Evolutionary conservation across 2,113 vertebrate genomes (phyloP), one percentile per base, ranked within the genome.

Genomic region (Leptodactylus fuscus): DNA sequence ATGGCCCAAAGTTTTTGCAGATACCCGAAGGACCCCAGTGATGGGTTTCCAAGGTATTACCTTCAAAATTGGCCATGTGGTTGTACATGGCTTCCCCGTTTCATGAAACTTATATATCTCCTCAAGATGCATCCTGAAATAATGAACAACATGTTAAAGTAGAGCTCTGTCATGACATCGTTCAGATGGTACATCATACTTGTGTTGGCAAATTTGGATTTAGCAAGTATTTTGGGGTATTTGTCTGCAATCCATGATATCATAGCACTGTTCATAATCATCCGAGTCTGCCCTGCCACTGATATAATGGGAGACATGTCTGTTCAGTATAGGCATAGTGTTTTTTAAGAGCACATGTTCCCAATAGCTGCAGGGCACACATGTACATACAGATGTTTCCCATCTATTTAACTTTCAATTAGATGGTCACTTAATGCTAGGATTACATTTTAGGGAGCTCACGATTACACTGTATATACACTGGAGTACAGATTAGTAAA

Each of bases 371-470:
- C 13, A 69, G 44, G 79, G 60, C 38, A 9, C 12, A 27, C 36
- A 44, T 76, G 58, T 36, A 34, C n/a, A 46, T 16, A 49, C 79
- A 81, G 60, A 65, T 81, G 79, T 67, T 81, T 81, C 22, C 16
- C 58, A 67, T 81, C 58, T 65, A 24, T 60, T 38, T 22, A 81
- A 48, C 78, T 81, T 65, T 46, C 78, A 81, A 67, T 81, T 81
- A 81, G 38, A 81, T 67, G 78, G 78, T 48, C 78, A 67, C 41
- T 81, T 81, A 81, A 32, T 81, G 58, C 55, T 20, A n/a, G 55
- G 41, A 67, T 81, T 81, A 65, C 58, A 81, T 81, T 62, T 29
- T 67, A 65, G 58, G 58, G 58, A 81, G 38, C 78, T 38, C 2
- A 20, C 41, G 12, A 60, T 38, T 60, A 27, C 8, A 46, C 13